A percentile compares a stretch with the other conserved stretches of the same genome.
phyloP scores from a whole-genome alignment of 92 coral and sea anemone species.

The Zoanthus gigantus region DNA sequence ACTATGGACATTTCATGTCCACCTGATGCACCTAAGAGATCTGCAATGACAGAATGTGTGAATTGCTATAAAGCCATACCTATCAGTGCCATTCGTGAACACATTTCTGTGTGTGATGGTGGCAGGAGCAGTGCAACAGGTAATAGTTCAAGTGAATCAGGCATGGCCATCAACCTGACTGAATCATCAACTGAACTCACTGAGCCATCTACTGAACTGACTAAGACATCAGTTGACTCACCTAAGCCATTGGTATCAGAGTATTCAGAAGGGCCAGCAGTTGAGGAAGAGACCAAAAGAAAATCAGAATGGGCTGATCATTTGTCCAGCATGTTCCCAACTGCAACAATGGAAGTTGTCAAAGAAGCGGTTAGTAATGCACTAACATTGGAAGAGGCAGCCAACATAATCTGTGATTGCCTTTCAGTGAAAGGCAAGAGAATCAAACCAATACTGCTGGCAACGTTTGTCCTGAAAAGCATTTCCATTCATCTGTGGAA shows the following conservation, averaged over 20 bases:
- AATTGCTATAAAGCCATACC: too few species aligned
- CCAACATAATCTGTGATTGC: constrained; percentile 29
- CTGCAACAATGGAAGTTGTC: constrained; percentile 17
- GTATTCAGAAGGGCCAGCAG: constrained; percentile 19
- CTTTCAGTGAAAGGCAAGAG: constrained; percentile 39
- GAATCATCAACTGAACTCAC: not conserved
- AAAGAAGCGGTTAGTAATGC: constrained; percentile 42
- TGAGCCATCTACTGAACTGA: not conserved
- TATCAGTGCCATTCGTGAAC: too few species aligned
- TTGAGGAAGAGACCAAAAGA: not conserved
- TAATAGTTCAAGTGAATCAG: not conserved
- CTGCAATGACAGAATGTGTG: too few species aligned
- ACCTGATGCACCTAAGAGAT: too few species aligned
- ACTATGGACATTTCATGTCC: too few species aligned
- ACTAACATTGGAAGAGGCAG: constrained; percentile 50
- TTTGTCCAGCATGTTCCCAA: constrained; percentile 46
- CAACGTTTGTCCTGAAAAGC: constrained; percentile 24
- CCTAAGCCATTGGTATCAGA: constrained; percentile 9
- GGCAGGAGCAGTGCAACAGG: constrained; percentile 12
- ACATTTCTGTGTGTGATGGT: too few species aligned
- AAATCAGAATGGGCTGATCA: constrained; percentile 39
- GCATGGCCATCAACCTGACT: constrained; percentile 26
- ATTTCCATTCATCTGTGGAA: constrained; percentile 3
- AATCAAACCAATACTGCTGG: not conserved
- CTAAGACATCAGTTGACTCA: not conserved